Evolutionary conservation across 2,113 vertebrate genomes (phyloP), one percentile per base, ranked within the genome.

Genomic region (Forbesichthys papilliferus): DNA sequence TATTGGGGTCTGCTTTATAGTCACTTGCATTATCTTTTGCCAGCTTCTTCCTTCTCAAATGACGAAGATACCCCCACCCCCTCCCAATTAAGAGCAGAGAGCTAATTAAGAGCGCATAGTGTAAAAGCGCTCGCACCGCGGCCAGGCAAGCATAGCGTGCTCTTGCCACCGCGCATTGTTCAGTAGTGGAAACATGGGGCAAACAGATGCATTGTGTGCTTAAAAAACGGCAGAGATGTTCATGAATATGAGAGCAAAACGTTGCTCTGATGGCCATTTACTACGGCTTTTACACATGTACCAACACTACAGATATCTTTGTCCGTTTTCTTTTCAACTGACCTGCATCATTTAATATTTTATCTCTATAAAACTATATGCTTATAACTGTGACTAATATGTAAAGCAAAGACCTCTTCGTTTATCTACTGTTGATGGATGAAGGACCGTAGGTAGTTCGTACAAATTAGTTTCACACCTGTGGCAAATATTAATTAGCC

Each of bases 71-170:
- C 81, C 78, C 81, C 53, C 61, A 73, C 56, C 75, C 65, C 77
- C 82, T 61, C 69, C 88, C 89, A 91, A 90, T 90, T 93, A 91
- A 87, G 80, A 86, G 86, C 73, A 81, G 78, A 71, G 86, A 85
- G 90, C 90, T 92, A 92, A 92, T 93, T 93, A 92, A 74, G 76
- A 77, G 77, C 76, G 69, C 79, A 81, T 87, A 84, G 75, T 68
- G 77, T 83, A 82, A 81, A 78, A 57, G 80, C 36, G 64, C 11
- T 48, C 36, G 34, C n/a, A 3, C 53, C 5, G n/a, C 14, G 27
- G 64, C 36, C 53, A 48, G 10, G 13, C 9, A 10, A 52, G 13
- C 49, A 11, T 3, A 1, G 5, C 49, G 36, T 3, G 5, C 0
- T 6, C 5, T 14, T 18, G 14, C 54, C 4, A 56, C 7, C 14